A percentile compares a stretch with the other conserved stretches of the same genome.
phyloP scores from a whole-genome alignment of 2,113 vertebrate species.

The Perognathus longimembris region DNA sequence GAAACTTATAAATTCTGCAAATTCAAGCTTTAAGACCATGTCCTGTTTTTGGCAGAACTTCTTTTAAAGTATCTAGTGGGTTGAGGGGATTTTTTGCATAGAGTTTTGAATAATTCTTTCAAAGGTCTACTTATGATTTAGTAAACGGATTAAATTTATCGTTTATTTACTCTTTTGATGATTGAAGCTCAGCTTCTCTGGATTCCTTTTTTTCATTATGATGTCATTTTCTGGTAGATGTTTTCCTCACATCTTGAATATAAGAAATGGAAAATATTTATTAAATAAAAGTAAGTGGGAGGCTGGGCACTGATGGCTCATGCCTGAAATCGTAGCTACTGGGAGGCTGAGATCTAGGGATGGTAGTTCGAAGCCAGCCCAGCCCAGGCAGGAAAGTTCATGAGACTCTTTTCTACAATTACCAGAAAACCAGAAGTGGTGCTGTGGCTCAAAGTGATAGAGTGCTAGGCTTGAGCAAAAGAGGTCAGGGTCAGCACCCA shows the following conservation, averaged over 20 bases:
- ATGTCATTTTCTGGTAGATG: background rate
- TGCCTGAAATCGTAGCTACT: too few relatives aligned
- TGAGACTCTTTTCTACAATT: too few relatives aligned
- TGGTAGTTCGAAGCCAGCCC: too few relatives aligned
- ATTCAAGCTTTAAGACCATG: conserved; percentile 20
- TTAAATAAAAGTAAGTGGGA: too few relatives aligned
- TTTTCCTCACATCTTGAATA: background rate
- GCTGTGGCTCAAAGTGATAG: too few relatives aligned
- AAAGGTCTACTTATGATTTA: conserved; percentile 30
- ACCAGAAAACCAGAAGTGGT: too few relatives aligned
- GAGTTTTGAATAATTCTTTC: conserved; percentile 31
- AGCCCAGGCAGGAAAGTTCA: too few relatives aligned
- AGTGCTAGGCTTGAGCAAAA: too few relatives aligned
- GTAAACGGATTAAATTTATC: conserved; percentile 37
- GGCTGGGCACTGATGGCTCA: too few relatives aligned
- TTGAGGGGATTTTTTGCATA: conserved; percentile 9
- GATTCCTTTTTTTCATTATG: background rate
- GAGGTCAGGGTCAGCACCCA: too few relatives aligned
- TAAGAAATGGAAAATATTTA: background rate
- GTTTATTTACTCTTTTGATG: background rate
- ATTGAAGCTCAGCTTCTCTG: background rate
- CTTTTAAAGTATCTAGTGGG: background rate
- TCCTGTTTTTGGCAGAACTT: conserved; percentile 19
- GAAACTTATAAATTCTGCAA: conserved; percentile 44
- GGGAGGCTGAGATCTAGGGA: too few relatives aligned